These are phyloP conservation scores for Andricus quercusramuli DNA, from an alignment of 2,888 invertebrate species.

Conservation along the genomic window DNA sequence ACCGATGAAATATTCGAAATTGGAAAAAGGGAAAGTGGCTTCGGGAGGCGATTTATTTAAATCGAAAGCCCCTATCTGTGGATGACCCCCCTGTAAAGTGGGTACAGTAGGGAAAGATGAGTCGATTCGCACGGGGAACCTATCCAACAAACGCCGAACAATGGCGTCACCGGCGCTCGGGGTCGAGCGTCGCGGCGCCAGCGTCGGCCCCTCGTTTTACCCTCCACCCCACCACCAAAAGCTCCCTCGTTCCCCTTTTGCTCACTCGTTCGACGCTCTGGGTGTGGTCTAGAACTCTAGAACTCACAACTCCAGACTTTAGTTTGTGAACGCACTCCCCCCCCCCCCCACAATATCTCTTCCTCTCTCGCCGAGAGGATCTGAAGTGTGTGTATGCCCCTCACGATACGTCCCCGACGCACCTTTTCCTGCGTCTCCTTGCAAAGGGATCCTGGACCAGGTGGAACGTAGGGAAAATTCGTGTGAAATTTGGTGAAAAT, in stretches of 20 bases:
- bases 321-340: conserved; percentile 30
- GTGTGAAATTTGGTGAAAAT: not conserved
- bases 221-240: conserved; percentile 32
- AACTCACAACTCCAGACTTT: conserved; percentile 38
- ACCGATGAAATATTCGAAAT: not conserved
- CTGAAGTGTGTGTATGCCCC: conserved; percentile 30
- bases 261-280: conserved; percentile 56
- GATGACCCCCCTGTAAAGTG: conserved; percentile 2
- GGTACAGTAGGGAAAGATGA: conserved; percentile 32
- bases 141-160: conserved; percentile 63
- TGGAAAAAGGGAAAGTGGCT: not conserved
- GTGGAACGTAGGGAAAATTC: conserved; percentile 3
- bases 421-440: conserved; percentile 20
- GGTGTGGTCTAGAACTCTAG: conserved; percentile 66
- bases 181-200: conserved; percentile 68
- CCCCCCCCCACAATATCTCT: not conserved
- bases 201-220: conserved; percentile 59
- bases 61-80: not conserved
- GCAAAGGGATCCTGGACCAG: conserved; percentile 37
- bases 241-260: conserved; percentile 20
- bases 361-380: conserved; percentile 42
- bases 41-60: not conserved
- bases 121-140: conserved; percentile 61
- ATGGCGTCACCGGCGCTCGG: conserved; percentile 67
- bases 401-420: conserved; percentile 38